Conservation (phyloP, 2,888 invertebrate genomes). For the Incurvaria masculella region DNA sequence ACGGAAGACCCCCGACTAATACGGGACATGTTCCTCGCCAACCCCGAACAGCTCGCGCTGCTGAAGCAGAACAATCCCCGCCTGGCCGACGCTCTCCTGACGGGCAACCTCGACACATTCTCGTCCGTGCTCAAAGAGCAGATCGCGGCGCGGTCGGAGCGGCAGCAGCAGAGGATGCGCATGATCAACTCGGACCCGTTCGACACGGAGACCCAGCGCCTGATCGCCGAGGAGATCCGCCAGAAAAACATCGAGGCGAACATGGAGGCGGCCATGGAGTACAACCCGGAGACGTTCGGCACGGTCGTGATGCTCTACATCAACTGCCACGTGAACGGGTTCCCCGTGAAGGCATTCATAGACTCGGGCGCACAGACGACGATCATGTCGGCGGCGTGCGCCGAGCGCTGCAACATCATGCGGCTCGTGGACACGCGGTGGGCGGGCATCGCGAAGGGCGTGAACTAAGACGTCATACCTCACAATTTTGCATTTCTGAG, state of each 20-base stretch:
- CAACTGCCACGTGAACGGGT: constrained; percentile 95
- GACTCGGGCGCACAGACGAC: constrained; percentile 98
- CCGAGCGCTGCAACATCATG: constrained; percentile 91
- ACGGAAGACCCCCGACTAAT: constrained; percentile 79
- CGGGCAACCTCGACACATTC: constrained; percentile 71
- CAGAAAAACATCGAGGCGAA: constrained; percentile 97
- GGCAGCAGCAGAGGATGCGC: constrained; percentile 77
- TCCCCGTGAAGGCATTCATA: constrained; percentile 96
- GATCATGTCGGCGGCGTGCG: constrained; percentile 96
- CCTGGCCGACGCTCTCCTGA: constrained; percentile 86
- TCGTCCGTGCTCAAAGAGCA: constrained; percentile 72
- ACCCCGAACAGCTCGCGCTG: constrained; percentile 87
- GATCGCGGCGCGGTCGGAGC: constrained; percentile 74
- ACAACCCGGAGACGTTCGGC: constrained; percentile 97
- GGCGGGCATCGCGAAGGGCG: constrained; percentile 96
- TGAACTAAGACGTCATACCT: too few relatives aligned
- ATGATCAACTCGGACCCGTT: constrained; percentile 95
- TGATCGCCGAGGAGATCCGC: constrained; percentile 94
- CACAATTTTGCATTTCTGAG: too few relatives aligned
- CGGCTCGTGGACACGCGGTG: constrained; percentile 86
- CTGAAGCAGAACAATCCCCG: constrained; percentile 92
- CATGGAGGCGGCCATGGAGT: constrained; percentile 99
- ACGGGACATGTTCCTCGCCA: constrained; percentile 80
- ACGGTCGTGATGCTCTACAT: constrained; percentile 98
- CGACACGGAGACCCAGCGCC: constrained; percentile 89